Evolutionary conservation across 2,797 vertebrate species (phyloP).

Genomic region (Euthynnus affinis): DNA sequence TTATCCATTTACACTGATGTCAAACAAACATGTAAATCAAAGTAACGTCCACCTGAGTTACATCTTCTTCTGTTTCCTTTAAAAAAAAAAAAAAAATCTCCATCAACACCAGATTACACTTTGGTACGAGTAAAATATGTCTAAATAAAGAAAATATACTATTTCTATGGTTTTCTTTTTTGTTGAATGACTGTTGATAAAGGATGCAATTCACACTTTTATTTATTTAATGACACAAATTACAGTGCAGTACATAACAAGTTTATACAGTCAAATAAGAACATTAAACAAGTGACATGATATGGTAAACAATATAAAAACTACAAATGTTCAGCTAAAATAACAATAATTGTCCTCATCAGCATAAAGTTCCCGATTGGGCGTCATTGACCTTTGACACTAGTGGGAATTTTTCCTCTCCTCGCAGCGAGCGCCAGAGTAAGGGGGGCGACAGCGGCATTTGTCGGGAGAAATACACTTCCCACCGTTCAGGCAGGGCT

Average conservation of each 20-base stretch:
- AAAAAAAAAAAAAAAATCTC: neutral
- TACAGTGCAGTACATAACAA: constrained; percentile 36
- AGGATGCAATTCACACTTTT: constrained; percentile 7
- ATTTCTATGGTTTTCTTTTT: constrained; percentile 9
- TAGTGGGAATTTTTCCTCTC: constrained; percentile 83
- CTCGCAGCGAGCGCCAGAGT: constrained; percentile 86
- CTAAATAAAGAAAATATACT: constrained; percentile 53
- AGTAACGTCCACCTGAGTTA: neutral
- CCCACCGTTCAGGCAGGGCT: constrained; percentile 88
- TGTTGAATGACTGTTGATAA: constrained; percentile 15
- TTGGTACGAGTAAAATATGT: constrained; percentile 29
- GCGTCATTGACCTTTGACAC: constrained; percentile 50
- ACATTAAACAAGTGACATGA: constrained; percentile 11
- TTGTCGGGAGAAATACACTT: constrained; percentile 90
- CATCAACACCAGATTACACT: constrained; percentile 16
- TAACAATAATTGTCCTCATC: constrained; percentile 1
- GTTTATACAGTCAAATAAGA: constrained; percentile 47
- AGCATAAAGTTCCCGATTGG: neutral
- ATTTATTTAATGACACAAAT: constrained; percentile 56
- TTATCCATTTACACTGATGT: constrained; percentile 16
- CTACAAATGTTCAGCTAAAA: constrained; percentile 30
- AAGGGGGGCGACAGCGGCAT: constrained; percentile 86
- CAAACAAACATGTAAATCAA: constrained; percentile 6
- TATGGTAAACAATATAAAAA: constrained; percentile 13
- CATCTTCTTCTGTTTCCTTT: constrained; percentile 18